phyloP scores from a whole-genome alignment of 2,888 invertebrate species.

The Tricholauxania praeusta region DNA sequence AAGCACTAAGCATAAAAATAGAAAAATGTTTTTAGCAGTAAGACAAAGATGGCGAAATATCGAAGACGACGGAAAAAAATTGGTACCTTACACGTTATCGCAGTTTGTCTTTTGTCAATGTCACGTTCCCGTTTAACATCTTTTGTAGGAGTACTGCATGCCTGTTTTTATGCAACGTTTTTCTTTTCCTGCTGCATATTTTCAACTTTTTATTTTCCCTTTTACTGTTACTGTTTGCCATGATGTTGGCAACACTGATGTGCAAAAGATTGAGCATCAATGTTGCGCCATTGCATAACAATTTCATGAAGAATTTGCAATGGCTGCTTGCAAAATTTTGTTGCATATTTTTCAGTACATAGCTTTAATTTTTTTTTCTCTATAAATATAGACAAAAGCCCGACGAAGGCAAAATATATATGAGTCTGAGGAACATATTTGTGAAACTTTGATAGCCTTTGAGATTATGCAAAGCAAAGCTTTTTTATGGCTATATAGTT shows the following conservation, averaged over 20 bases:
- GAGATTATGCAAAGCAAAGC: too few relatives aligned
- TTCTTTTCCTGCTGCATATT: not conserved
- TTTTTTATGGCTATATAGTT: too few relatives aligned
- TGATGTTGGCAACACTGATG: conserved; percentile 10
- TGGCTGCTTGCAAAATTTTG: too few relatives aligned
- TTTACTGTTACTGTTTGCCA: not conserved
- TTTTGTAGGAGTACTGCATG: not conserved
- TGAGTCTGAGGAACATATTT: too few relatives aligned
- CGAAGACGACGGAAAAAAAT: not conserved
- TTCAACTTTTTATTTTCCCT: too few relatives aligned
- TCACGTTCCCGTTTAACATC: conserved; percentile 45
- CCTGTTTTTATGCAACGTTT: not conserved
- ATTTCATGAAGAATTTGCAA: too few relatives aligned
- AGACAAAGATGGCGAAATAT: not conserved
- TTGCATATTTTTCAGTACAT: too few relatives aligned
- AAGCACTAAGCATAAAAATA: not conserved
- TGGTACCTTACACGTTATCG: conserved; percentile 20
- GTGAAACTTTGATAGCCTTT: too few relatives aligned
- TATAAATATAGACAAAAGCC: too few relatives aligned
- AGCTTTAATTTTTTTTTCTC: too few relatives aligned
- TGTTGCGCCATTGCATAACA: too few relatives aligned
- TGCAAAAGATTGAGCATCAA: conserved; percentile 26
- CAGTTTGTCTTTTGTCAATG: conserved; percentile 52
- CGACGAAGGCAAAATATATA: too few relatives aligned
- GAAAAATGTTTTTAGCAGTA: not conserved